phyloP scores from a whole-genome alignment of 2,797 vertebrate genomes.

The Hippocampus kuda region DNA sequence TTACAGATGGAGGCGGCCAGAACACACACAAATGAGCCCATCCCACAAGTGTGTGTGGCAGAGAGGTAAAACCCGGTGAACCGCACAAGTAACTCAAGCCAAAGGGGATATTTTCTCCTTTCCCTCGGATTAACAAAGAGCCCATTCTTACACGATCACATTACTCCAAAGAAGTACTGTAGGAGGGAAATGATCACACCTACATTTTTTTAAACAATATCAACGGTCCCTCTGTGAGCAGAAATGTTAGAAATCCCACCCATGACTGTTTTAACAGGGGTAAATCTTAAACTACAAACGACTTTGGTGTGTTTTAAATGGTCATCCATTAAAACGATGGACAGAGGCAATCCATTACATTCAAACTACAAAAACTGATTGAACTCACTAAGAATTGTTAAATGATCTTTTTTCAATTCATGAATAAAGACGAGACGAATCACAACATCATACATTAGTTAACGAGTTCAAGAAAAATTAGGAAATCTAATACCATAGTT shows the following conservation, averaged over 20 bases:
- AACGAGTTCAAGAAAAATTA: neutral
- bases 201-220: conserved; percentile 32
- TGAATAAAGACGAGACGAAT: neutral
- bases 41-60: conserved; percentile 7
- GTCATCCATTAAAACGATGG: neutral
- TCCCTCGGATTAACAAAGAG: conserved; percentile 55
- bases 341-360: neutral
- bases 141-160: conserved; percentile 59
- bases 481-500: neutral
- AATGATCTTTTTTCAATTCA: neutral
- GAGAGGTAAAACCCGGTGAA: conserved; percentile 30
- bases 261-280: conserved; percentile 31
- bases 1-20: neutral
- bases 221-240: conserved; percentile 18
- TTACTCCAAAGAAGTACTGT: conserved; percentile 51
- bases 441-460: neutral
- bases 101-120: conserved; percentile 35
- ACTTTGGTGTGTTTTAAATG: conserved; percentile 36
- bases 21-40: neutral
- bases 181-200: conserved; percentile 42
- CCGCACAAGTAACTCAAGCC: conserved; percentile 44
- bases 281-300: conserved; percentile 30
- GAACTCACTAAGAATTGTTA: neutral
- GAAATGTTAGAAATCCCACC: neutral
- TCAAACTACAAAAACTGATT: neutral